Evolutionary conservation across 2,888 invertebrate species (phyloP).

Genomic region (Aplocera efformata): DNA sequence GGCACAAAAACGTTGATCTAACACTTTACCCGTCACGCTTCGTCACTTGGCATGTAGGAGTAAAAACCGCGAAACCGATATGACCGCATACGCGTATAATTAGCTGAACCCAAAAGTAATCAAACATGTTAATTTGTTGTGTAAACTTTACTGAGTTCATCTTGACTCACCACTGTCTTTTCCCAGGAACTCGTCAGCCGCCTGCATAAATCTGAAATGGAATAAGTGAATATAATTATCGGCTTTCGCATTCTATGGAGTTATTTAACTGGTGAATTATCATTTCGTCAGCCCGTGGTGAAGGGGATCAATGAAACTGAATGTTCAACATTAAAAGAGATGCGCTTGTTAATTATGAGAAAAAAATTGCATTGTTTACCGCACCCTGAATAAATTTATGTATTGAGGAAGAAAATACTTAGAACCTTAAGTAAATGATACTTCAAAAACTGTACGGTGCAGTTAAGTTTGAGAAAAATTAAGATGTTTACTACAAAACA

Average conservation of each 20-base stretch:
- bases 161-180: constrained; percentile 61
- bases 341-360: no score
- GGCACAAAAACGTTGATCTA: no score
- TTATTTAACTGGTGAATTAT: constrained; percentile 15
- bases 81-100: constrained; percentile 29
- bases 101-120: constrained; percentile 47
- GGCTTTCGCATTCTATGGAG: constrained; percentile 9
- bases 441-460: constrained; percentile 12
- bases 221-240: constrained; percentile 43
- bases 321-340: no score
- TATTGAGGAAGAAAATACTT: no score
- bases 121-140: constrained; percentile 45
- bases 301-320: no score
- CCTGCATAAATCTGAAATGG: constrained; percentile 68
- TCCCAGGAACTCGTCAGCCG: constrained; percentile 63
- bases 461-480: constrained; percentile 23
- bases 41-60: no score
- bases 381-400: no score
- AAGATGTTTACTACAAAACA: constrained; percentile 27
- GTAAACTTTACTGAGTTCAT: constrained; percentile 36
- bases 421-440: no score
- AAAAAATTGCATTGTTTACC: no score
- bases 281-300: no score
- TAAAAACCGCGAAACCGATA: constrained; percentile 23
- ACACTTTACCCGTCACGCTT: no score